Percentiles rank a stretch among this genome's conserved stretches.
Evolutionary conservation across 2,797 vertebrate species (phyloP).

Genomic region (Phyllotis vaccarum): DNA sequence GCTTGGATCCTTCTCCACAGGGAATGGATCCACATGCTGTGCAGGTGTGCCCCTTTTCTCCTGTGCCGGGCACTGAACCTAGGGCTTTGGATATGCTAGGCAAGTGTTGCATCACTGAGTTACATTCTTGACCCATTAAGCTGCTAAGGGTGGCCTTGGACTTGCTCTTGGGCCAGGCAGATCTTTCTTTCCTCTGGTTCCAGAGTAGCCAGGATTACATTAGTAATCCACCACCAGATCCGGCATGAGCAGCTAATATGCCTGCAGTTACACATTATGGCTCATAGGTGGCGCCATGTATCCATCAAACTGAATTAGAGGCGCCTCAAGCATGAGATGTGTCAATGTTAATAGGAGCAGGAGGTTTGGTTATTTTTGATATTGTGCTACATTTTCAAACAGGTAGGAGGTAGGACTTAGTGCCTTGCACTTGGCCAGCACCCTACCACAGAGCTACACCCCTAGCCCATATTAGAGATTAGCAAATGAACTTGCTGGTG

Average conservation of each 20-base stretch:
- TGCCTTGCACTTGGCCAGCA: neutral
- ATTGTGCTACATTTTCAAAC: neutral
- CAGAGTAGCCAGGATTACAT: neutral
- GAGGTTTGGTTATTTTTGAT: conserved; percentile 1
- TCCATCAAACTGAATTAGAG: neutral
- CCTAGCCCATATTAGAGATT: neutral
- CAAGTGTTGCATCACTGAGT: neutral
- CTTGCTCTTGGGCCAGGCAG: neutral
- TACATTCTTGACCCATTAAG: neutral
- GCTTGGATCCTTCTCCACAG: neutral
- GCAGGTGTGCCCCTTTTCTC: neutral
- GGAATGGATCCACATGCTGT: neutral
- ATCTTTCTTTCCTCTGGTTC: neutral
- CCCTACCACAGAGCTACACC: neutral
- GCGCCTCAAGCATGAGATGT: neutral
- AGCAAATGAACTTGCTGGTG: neutral
- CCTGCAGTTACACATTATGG: accelerated
- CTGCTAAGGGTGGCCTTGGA: neutral
- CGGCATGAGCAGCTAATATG: too few relatives aligned
- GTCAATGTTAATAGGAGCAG: neutral
- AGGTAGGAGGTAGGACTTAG: neutral
- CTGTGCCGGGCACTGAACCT: neutral
- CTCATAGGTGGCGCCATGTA: conserved; percentile 80
- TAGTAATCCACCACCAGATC: neutral
- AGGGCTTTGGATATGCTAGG: neutral